These are phyloP conservation scores for Poecilus cupreus DNA, from an alignment of 2,888 invertebrate species.

Conservation along the genomic window DNA sequence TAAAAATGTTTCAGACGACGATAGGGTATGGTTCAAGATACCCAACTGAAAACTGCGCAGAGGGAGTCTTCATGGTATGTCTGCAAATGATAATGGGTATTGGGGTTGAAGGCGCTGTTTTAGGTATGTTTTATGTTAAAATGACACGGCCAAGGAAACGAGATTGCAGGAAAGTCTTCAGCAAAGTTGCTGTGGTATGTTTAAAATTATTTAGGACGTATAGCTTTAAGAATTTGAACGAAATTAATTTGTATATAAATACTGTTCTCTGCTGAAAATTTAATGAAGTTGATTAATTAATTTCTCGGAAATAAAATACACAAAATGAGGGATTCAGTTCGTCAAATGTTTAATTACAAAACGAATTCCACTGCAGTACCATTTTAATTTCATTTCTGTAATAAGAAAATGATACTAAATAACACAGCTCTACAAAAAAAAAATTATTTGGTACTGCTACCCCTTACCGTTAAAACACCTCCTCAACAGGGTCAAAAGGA, in stretches of 20 bases:
- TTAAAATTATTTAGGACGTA: too few species aligned
- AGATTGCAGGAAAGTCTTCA: constrained; percentile 76
- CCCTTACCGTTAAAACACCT: too few species aligned
- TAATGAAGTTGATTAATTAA: constrained; percentile 53
- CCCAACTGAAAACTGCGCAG: constrained; percentile 89
- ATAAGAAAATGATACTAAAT: constrained; percentile 8
- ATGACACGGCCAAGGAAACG: constrained; percentile 76
- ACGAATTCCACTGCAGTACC: constrained; percentile 12
- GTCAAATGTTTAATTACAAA: constrained; percentile 43
- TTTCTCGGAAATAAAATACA: constrained; percentile 46
- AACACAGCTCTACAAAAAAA: too few species aligned
- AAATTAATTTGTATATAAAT: constrained; percentile 51
- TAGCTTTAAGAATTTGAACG: constrained; percentile 25
- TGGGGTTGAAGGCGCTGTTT: constrained; percentile 71
- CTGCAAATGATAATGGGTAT: constrained; percentile 80
- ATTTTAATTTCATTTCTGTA: constrained; percentile 22
- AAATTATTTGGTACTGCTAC: constrained; percentile 30
- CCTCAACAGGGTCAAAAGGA: too few species aligned
- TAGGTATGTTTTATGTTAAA: constrained; percentile 80
- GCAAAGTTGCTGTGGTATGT: constrained; percentile 82
- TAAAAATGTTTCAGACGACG: constrained; percentile 74
- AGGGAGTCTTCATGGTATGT: constrained; percentile 88
- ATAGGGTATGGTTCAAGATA: constrained; percentile 90
- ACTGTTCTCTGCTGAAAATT: constrained; percentile 12
- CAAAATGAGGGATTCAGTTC: constrained; percentile 21